A percentile compares a stretch with the other conserved stretches of the same genome.
Conservation (phyloP, 2,888 invertebrate genomes). For the Tetanocera ferruginea region DNA sequence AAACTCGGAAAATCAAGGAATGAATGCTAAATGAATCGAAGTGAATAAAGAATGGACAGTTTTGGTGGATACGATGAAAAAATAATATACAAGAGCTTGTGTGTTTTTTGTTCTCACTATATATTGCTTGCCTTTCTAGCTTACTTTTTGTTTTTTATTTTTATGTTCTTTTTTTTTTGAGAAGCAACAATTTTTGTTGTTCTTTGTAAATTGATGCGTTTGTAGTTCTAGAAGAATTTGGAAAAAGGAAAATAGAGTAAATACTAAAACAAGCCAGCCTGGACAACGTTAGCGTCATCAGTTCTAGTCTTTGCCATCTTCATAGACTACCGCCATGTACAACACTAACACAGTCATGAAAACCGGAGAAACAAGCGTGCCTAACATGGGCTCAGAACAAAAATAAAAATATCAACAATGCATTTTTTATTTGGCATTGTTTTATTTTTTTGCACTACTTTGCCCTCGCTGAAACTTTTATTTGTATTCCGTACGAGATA, state of each 20-base stretch:
- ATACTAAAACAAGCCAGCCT: background rate
- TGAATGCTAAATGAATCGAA: slow-evolving; percentile 36
- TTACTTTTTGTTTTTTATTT: background rate
- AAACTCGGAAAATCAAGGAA: slow-evolving; percentile 31
- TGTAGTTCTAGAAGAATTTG: background rate
- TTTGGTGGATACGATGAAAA: background rate
- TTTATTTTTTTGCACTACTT: background rate
- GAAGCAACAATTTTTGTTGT: background rate
- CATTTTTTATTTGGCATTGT: background rate
- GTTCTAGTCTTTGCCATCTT: background rate
- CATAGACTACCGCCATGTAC: background rate
- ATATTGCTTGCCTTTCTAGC: background rate
- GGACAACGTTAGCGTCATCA: background rate
- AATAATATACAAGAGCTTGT: background rate
- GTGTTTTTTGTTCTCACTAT: background rate
- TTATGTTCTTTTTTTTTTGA: slow-evolving; percentile 1
- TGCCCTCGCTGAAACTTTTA: slow-evolving; percentile 4
- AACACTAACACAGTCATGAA: background rate
- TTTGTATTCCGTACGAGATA: slow-evolving; percentile 20
- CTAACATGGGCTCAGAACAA: background rate
- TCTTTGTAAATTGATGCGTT: slow-evolving; percentile 14
- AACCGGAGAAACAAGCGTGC: background rate
- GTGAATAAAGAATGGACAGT: slow-evolving; percentile 7
- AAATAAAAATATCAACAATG: slow-evolving; percentile 21
- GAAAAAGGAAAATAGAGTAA: background rate